phyloP scores from a whole-genome alignment of 2,888 invertebrate genomes.

The Pollenia labialis region DNA sequence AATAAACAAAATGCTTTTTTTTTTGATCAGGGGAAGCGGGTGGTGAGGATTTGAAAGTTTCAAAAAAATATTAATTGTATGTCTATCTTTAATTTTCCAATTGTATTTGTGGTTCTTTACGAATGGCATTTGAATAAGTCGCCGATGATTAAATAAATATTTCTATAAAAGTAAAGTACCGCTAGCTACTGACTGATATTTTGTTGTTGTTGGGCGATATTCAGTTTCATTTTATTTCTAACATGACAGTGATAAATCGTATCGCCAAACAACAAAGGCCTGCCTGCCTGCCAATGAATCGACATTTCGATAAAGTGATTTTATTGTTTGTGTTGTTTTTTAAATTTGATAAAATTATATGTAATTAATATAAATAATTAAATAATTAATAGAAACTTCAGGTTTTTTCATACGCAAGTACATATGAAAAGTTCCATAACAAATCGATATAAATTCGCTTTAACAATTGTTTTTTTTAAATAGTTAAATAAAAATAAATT shows the following conservation, averaged over 20 bases:
- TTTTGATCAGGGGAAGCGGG: neutral
- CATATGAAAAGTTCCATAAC: no score
- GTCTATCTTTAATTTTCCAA: slow-evolving; percentile 45
- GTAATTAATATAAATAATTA: slow-evolving; percentile 36
- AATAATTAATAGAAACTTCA: slow-evolving; percentile 2
- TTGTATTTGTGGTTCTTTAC: slow-evolving; percentile 35
- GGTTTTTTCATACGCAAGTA: neutral
- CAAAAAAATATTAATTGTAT: slow-evolving; percentile 3
- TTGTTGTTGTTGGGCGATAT: slow-evolving; percentile 29
- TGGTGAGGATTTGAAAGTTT: neutral
- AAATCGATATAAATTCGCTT: no score
- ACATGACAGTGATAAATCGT: slow-evolving; percentile 70
- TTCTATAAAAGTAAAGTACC: slow-evolving; percentile 53
- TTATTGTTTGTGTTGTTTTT: slow-evolving; percentile 6
- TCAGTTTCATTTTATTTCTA: neutral
- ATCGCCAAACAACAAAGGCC: slow-evolving; percentile 69
- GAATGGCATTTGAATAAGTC: slow-evolving; percentile 57
- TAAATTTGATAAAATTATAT: slow-evolving; percentile 53
- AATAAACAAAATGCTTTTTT: neutral
- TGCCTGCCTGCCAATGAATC: slow-evolving; percentile 50
- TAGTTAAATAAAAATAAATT: no score
- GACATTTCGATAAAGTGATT: slow-evolving; percentile 33
- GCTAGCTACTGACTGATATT: slow-evolving; percentile 32
- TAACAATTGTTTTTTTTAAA: no score
- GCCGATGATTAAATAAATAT: slow-evolving; percentile 58